Evolutionary conservation across 2,888 invertebrate species (phyloP).

Genomic region (Dusona sp.): DNA sequence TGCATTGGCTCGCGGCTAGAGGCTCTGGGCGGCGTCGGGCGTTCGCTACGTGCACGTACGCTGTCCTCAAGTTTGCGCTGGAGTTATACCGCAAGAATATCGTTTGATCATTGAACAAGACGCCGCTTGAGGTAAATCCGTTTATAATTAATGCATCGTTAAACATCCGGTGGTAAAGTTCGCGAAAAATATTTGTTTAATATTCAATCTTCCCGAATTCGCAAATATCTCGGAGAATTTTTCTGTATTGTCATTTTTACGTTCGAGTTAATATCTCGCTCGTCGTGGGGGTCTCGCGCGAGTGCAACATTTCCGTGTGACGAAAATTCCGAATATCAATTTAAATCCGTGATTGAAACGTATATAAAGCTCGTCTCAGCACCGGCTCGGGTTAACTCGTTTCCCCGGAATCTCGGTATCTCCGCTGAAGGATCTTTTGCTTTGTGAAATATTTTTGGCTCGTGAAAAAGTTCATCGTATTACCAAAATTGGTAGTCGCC

Average conservation of each 20-base stretch:
- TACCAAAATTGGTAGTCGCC: constrained; percentile 37
- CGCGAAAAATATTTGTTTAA: constrained; percentile 40
- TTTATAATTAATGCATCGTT: constrained; percentile 76
- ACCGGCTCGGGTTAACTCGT: background rate
- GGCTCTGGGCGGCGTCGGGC: background rate
- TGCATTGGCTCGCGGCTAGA: constrained; percentile 19
- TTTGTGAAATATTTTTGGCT: constrained; percentile 11
- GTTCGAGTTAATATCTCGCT: constrained; percentile 34
- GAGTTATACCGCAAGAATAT: constrained; percentile 67
- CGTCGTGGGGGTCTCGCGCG: constrained; percentile 33
- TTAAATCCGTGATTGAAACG: constrained; percentile 4
- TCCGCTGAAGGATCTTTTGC: background rate
- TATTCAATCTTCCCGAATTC: constrained; percentile 10
- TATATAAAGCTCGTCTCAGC: background rate
- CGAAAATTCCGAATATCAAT: background rate
- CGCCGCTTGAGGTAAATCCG: constrained; percentile 79
- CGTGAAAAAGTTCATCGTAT: constrained; percentile 7
- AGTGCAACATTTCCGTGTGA: constrained; percentile 48
- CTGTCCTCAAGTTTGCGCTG: constrained; percentile 10
- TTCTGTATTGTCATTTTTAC: constrained; percentile 63
- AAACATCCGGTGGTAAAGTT: constrained; percentile 40
- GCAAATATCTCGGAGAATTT: constrained; percentile 59
- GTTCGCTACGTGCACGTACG: background rate
- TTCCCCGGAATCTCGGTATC: background rate
- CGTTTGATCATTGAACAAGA: constrained; percentile 65